Evolutionary conservation across 2,797 vertebrate species (phyloP).

Genomic region (Bradypodion pumilum): DNA sequence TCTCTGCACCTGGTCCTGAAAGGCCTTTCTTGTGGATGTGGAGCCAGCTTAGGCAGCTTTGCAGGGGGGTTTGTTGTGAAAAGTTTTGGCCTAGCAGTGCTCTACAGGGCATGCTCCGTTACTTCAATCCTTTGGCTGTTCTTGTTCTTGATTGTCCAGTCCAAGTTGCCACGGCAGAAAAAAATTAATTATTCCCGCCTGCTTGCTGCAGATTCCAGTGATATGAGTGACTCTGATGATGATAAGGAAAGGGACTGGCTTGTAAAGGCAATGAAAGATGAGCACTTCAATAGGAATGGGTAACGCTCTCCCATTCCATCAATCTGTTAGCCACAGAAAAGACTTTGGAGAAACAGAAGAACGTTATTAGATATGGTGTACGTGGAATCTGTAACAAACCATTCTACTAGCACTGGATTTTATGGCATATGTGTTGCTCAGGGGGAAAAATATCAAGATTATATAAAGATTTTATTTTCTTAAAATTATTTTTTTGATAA

Average conservation of each 20-base stretch:
- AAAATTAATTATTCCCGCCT: slow-evolving; percentile 89
- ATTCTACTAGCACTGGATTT: slow-evolving; percentile 11
- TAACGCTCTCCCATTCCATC: slow-evolving; percentile 5
- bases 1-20: slow-evolving; percentile 76
- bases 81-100: slow-evolving; percentile 71
- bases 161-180: slow-evolving; percentile 80
- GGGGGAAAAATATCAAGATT: slow-evolving; percentile 34
- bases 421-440: neutral
- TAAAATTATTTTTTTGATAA: slow-evolving; percentile 34
- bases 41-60: slow-evolving; percentile 82
- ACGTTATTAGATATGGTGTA: neutral
- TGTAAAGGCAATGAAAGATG: slow-evolving; percentile 84
- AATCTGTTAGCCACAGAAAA: neutral
- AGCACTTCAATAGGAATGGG: slow-evolving; percentile 70
- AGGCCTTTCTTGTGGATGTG: slow-evolving; percentile 71
- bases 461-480: slow-evolving; percentile 42
- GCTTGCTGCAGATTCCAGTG: slow-evolving; percentile 81
- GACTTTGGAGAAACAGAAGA: neutral
- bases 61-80: slow-evolving; percentile 76
- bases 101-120: slow-evolving; percentile 75
- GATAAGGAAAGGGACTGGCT: slow-evolving; percentile 89
- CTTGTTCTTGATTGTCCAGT: slow-evolving; percentile 77
- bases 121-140: slow-evolving; percentile 78
- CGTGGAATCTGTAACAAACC: neutral
- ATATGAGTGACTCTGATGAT: slow-evolving; percentile 86